Percentiles rank a stretch among this genome's conserved stretches.
phyloP scores from a whole-genome alignment of 2,113 vertebrate genomes.

The Phalacrocorax pelagicus region DNA sequence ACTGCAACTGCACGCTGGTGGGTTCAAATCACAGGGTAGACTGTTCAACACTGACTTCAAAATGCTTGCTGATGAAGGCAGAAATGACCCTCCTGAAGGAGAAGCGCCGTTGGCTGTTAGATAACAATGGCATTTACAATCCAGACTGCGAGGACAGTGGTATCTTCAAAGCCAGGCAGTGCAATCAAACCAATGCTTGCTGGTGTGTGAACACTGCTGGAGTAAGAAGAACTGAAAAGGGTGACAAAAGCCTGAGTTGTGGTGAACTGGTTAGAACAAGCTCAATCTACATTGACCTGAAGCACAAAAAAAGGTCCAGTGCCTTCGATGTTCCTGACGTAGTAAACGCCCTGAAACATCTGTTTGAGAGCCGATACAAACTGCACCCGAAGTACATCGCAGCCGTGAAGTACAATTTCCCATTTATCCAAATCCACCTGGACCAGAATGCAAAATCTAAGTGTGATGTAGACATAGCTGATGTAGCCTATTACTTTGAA shows the following conservation, averaged over 20 bases:
- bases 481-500: slow-evolving; percentile 86
- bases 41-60: slow-evolving; percentile 74
- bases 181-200: slow-evolving; percentile 79
- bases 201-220: slow-evolving; percentile 91
- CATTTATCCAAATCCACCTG: slow-evolving; percentile 76
- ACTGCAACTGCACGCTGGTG: slow-evolving; percentile 27
- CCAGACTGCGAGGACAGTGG: slow-evolving; percentile 77
- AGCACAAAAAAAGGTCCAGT: slow-evolving; percentile 24
- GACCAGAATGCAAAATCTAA: slow-evolving; percentile 52
- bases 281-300: slow-evolving; percentile 62
- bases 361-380: slow-evolving; percentile 68
- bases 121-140: slow-evolving; percentile 86
- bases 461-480: slow-evolving; percentile 60
- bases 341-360: background rate
- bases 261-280: slow-evolving; percentile 79
- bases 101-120: slow-evolving; percentile 54
- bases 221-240: slow-evolving; percentile 81
- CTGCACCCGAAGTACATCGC: slow-evolving; percentile 60
- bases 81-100: slow-evolving; percentile 62
- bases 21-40: background rate
- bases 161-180: slow-evolving; percentile 84
- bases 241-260: slow-evolving; percentile 75
- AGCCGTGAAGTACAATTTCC: slow-evolving; percentile 65
- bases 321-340: slow-evolving; percentile 7
- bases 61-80: slow-evolving; percentile 85